Percentiles rank a stretch among this genome's conserved stretches.
These are phyloP conservation scores for Karalla daura DNA, from an alignment of 2,797 vertebrate species.

Conservation along the genomic window DNA sequence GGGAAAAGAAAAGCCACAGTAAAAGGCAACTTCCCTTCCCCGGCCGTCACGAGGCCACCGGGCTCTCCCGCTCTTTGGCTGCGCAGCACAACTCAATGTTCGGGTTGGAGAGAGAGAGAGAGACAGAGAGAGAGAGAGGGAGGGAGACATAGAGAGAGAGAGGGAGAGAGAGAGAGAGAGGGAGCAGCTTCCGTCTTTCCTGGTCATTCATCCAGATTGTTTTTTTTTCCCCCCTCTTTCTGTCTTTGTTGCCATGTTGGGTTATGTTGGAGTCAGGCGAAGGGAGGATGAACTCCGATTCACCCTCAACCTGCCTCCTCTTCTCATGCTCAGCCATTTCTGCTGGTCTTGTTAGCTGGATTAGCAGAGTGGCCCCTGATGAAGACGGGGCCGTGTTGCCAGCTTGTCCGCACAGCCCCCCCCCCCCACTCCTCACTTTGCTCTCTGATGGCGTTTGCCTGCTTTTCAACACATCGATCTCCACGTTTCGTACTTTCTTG, in stretches of 20 bases:
- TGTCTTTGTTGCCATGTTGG: not conserved
- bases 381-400: slow-evolving; percentile 38
- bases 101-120: slow-evolving; percentile 9
- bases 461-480: slow-evolving; percentile 47
- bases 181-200: slow-evolving; percentile 32
- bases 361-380: slow-evolving; percentile 54
- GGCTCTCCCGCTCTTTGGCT: slow-evolving; percentile 34
- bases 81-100: slow-evolving; percentile 20
- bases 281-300: slow-evolving; percentile 60
- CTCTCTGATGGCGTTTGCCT: slow-evolving; percentile 22
- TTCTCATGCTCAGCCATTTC: slow-evolving; percentile 38
- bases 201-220: slow-evolving; percentile 18
- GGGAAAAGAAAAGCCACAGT: slow-evolving; percentile 50
- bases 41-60: slow-evolving; percentile 49
- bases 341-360: slow-evolving; percentile 36
- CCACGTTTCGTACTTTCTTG: slow-evolving; percentile 31
- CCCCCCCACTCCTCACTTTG: too few species aligned
- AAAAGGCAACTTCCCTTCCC: slow-evolving; percentile 51
- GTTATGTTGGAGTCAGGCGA: slow-evolving; percentile 16
- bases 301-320: slow-evolving; percentile 44
- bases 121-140: not conserved
- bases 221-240: not conserved
- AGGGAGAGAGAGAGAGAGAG: not conserved
- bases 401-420: slow-evolving; percentile 45
- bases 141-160: slow-evolving; percentile 13